Conservation (phyloP, 2,113 vertebrate species). For the Sebastes fasciatus region DNA sequence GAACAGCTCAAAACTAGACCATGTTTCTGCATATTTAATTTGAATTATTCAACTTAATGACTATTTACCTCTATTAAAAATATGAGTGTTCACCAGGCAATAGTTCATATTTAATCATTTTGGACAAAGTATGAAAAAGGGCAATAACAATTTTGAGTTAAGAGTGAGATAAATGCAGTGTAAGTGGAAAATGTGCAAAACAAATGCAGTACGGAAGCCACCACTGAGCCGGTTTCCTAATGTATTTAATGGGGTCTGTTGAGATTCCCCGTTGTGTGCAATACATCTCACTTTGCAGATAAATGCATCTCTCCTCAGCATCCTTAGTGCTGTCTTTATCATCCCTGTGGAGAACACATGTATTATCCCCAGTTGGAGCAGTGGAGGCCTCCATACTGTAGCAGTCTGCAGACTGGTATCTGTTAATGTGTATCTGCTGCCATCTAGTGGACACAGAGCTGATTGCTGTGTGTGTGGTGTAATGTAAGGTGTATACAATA, state of each 20-base stretch:
- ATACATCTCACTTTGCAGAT: slow-evolving; percentile 55
- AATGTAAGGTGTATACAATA: slow-evolving; percentile 32
- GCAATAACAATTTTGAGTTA: slow-evolving; percentile 11
- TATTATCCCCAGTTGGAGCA: slow-evolving; percentile 6
- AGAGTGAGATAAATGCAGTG: slow-evolving; percentile 29
- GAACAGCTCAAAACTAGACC: not conserved
- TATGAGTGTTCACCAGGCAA: not conserved
- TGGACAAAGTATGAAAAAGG: slow-evolving; percentile 15
- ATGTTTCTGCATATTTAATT: not conserved
- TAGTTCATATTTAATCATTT: slow-evolving; percentile 24
- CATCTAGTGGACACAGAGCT: slow-evolving; percentile 54
- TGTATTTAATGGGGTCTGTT: slow-evolving; percentile 36
- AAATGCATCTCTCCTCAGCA: slow-evolving; percentile 33
- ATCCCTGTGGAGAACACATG: slow-evolving; percentile 34
- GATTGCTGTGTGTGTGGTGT: not conserved
- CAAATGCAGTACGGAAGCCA: slow-evolving; percentile 17
- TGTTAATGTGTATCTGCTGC: slow-evolving; percentile 55
- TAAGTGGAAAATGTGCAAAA: slow-evolving; percentile 19
- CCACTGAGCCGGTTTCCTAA: slow-evolving; percentile 27
- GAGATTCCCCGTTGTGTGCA: slow-evolving; percentile 25
- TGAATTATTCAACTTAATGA: slow-evolving; percentile 1
- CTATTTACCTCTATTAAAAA: not conserved
- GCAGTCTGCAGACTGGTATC: not conserved
- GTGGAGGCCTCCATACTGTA: not conserved
- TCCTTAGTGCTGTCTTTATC: slow-evolving; percentile 37